phyloP scores from a whole-genome alignment of 2,888 invertebrate species.

The Notodonta ziczac region DNA sequence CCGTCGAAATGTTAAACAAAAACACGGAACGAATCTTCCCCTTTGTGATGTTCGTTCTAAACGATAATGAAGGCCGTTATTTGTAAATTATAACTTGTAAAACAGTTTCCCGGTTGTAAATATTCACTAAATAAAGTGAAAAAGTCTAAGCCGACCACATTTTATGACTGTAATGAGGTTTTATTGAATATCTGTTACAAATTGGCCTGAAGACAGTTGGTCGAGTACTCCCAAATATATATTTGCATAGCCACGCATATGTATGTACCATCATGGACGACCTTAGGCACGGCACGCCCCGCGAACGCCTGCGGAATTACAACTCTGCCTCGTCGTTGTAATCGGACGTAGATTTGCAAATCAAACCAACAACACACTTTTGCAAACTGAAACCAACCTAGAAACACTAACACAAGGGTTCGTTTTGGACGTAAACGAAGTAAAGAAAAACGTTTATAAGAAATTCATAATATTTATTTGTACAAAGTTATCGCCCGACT shows the following conservation, averaged over 20 bases:
- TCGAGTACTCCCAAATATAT: neutral
- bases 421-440: too few relatives aligned
- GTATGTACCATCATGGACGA: constrained; percentile 6
- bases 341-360: neutral
- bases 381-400: too few relatives aligned
- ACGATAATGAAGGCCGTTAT: constrained; percentile 74
- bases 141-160: constrained; percentile 6
- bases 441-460: too few relatives aligned
- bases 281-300: constrained; percentile 15
- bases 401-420: too few relatives aligned
- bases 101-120: constrained; percentile 11
- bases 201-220: neutral
- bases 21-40: constrained; percentile 68
- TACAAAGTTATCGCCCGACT: too few relatives aligned
- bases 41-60: constrained; percentile 60
- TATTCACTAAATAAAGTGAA: constrained; percentile 5
- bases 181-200: neutral
- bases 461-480: too few relatives aligned
- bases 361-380: too few relatives aligned
- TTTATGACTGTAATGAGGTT: constrained; percentile 2
- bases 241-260: constrained; percentile 2
- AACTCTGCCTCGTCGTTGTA: constrained; percentile 23
- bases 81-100: constrained; percentile 64
- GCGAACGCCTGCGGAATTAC: constrained; percentile 18
- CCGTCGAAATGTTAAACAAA: constrained; percentile 67